Conservation (phyloP, 2,888 invertebrate species). For the Atethmia centrago region DNA sequence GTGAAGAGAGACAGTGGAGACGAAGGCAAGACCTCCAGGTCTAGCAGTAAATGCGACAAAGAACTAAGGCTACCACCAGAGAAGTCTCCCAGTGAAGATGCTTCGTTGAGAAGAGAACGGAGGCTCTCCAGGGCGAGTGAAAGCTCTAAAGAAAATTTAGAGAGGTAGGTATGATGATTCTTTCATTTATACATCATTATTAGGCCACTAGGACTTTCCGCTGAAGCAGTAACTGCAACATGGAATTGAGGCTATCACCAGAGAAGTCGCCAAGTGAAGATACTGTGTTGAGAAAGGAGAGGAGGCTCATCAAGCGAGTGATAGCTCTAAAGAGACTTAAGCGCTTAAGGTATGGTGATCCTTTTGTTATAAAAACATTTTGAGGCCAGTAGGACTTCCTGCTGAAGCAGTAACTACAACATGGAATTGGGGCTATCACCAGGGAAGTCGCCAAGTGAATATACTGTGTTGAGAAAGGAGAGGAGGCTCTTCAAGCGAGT, state of each 20-base stretch:
- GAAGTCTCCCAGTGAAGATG: conserved; percentile 83
- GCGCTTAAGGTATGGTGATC: conserved; percentile 78
- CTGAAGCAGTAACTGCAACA: conserved; percentile 82
- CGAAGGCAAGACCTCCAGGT: conserved; percentile 79
- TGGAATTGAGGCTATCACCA: conserved; percentile 80
- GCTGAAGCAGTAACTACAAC: conserved; percentile 83
- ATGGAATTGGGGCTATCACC: conserved; percentile 82
- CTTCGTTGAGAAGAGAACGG: conserved; percentile 75
- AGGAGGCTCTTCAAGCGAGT: conserved; percentile 81
- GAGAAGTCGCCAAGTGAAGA: conserved; percentile 85
- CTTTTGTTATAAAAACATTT: conserved; percentile 48
- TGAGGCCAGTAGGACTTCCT: conserved; percentile 67
- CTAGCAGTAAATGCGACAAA: conserved; percentile 83
- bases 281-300: conserved; percentile 73
- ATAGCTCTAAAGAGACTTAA: conserved; percentile 78
- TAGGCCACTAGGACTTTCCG: conserved; percentile 69
- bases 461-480: conserved; percentile 74
- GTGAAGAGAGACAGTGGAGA: conserved; percentile 80
- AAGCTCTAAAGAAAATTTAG: conserved; percentile 84
- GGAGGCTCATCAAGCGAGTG: conserved; percentile 80
- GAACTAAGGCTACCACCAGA: conserved; percentile 83
- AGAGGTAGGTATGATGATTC: conserved; percentile 75
- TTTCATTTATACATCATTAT: neutral
- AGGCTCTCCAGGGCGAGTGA: conserved; percentile 82
- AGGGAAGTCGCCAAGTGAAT: conserved; percentile 84